Evolutionary conservation across 2,113 vertebrate genomes (phyloP).

Genomic region (Natator depressus): DNA sequence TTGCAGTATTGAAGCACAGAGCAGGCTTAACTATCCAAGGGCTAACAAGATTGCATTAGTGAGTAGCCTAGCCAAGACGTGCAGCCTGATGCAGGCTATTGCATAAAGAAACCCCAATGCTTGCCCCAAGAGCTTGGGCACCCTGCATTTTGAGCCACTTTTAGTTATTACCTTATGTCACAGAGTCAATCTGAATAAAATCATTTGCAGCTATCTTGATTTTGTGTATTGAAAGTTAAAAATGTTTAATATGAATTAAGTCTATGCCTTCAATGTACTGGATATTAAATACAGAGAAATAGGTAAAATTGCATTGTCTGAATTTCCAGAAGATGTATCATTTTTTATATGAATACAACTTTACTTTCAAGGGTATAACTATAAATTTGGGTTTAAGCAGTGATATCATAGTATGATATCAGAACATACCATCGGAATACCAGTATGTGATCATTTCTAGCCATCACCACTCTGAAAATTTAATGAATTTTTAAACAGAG

Average conservation of each 20-base stretch:
- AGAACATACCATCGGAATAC: background rate
- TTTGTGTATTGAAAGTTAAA: background rate
- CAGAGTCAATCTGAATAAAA: background rate
- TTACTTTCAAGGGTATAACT: background rate
- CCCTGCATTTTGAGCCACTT: background rate
- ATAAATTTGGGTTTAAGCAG: background rate
- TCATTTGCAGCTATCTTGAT: background rate
- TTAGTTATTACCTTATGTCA: rapidly evolving
- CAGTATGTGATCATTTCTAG: background rate
- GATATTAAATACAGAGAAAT: background rate
- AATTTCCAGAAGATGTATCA: background rate
- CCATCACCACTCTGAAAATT: background rate
- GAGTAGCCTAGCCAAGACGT: background rate
- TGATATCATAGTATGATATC: background rate
- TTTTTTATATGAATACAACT: background rate
- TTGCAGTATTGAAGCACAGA: background rate
- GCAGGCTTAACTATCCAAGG: background rate
- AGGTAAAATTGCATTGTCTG: background rate
- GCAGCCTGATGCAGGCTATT: background rate
- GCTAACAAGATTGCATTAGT: background rate
- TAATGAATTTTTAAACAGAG: background rate
- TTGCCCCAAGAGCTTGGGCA: background rate
- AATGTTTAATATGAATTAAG: background rate
- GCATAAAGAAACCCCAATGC: background rate
- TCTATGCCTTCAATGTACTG: background rate